Evolutionary conservation across 2,888 invertebrate genomes (phyloP).

Genomic region (Phyllotreta cruciferae): DNA sequence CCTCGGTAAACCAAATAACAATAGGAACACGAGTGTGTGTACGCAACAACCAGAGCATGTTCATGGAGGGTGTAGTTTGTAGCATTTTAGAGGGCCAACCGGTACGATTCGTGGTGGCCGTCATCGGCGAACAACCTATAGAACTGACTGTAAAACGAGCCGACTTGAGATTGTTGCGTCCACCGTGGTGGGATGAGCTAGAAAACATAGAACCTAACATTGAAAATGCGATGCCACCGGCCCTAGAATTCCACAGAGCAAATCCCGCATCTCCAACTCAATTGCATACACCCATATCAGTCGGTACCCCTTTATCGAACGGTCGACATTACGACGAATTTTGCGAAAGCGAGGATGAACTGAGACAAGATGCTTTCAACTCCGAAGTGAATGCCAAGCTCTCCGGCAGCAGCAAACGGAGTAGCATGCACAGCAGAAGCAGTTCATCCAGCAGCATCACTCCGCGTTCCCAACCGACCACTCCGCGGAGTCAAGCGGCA

Average conservation of each 20-base stretch:
- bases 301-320: conserved; percentile 64
- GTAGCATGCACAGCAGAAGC: conserved; percentile 90
- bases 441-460: conserved; percentile 91
- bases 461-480: conserved; percentile 89
- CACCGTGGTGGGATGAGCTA: conserved; percentile 97
- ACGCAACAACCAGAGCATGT: conserved; percentile 74
- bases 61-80: conserved; percentile 84
- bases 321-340: conserved; percentile 76
- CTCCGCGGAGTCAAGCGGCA: conserved; percentile 85
- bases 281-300: conserved; percentile 60
- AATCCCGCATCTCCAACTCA: conserved; percentile 64
- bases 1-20: conserved; percentile 81
- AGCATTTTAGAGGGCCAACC: conserved; percentile 70
- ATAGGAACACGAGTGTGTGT: conserved; percentile 85
- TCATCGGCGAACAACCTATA: conserved; percentile 61
- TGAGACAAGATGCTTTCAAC: conserved; percentile 81
- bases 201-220: conserved; percentile 64
- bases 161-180: conserved; percentile 86
- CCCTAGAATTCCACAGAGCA: conserved; percentile 44
- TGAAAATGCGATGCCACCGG: conserved; percentile 36
- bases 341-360: conserved; percentile 89
- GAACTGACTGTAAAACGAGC: conserved; percentile 83
- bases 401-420: conserved; percentile 81
- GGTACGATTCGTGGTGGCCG: conserved; percentile 73
- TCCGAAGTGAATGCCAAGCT: conserved; percentile 79